Percentiles rank a stretch among this genome's conserved stretches.
phyloP scores from a whole-genome alignment of 2,888 invertebrate genomes.

The Euphydryas editha region DNA sequence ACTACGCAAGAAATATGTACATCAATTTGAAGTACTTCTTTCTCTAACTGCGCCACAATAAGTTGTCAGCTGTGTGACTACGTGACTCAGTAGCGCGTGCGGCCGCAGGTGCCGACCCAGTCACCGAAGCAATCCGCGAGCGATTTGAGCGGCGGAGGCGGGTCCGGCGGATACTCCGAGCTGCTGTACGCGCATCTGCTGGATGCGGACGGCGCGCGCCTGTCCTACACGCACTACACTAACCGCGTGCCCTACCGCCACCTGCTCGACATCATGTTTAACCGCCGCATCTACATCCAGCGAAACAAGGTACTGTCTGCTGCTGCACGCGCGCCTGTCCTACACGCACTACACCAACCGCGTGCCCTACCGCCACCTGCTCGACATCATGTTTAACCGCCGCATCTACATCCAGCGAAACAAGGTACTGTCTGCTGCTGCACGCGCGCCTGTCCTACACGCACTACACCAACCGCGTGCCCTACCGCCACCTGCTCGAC shows the following conservation, averaged over 20 bases:
- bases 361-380: too few relatives aligned
- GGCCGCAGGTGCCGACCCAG: constrained; percentile 88
- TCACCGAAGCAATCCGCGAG: too few relatives aligned
- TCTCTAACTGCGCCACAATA: neutral
- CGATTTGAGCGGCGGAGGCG: constrained; percentile 62
- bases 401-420: too few relatives aligned
- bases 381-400: too few relatives aligned
- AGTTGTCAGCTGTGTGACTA: constrained; percentile 28
- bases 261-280: constrained; percentile 91
- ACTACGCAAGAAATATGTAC: neutral
- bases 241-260: constrained; percentile 89
- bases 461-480: too few relatives aligned
- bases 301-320: constrained; percentile 83
- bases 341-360: too few relatives aligned
- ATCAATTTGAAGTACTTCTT: neutral
- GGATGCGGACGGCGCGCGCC: constrained; percentile 11
- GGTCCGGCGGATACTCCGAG: constrained; percentile 85
- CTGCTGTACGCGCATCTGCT: constrained; percentile 91
- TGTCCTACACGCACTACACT: constrained; percentile 87
- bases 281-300: constrained; percentile 90
- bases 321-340: too few relatives aligned
- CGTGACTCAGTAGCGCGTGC: neutral
- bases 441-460: too few relatives aligned
- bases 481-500: too few relatives aligned
- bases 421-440: too few relatives aligned